Evolutionary conservation across 2,888 invertebrate species (phyloP), one percentile per base, ranked within the genome.

Genomic region (Bibio marci): DNA sequence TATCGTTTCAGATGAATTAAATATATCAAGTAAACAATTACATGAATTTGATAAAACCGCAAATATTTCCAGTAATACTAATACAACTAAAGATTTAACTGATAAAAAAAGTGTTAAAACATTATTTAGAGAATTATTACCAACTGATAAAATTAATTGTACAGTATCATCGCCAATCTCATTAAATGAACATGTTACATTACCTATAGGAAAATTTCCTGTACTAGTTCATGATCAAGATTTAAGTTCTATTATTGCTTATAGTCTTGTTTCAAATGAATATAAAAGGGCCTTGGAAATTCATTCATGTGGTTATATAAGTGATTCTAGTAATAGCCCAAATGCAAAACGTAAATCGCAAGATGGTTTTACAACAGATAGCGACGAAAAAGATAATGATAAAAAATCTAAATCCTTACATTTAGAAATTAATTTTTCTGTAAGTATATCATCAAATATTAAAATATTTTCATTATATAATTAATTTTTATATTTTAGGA

Each of bases 201-300:
- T 82, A 17, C 73, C 76, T 0, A 50, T 67, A 14, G 75, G 76
- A 44, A 60, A 52, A 41, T 58, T 75, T n/a, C 75, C 76, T 1
- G 62, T 80, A n/a, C 67, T 80, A 2, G 79, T 88, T 1, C 76
- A 77, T 48, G 86, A 87, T 54, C 71, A 70, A 30, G 85, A 88
- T 56, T 76, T 80, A 0, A 82, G 85, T 45, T 87, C 86, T 0
- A 78, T 90, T 38, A 81, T 91, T 43, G 83, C 88, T 0, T 86
- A 83, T 53, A 75, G 83, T 1, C 60, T 91, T 17, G 76, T 76
- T 42, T 79, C 79, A 0, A 58, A 59, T 12, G 80, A 82, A 38
- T 85, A 86, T 53, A 75, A 74, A 47, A 69, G 66, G 37, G 58
- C 67, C 2, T 53, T 77, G n/a, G 67, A 68, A 13, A 71, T 70